These are phyloP conservation scores for Acleris laterana DNA, from an alignment of 2,888 invertebrate species.

Conservation along the genomic window DNA sequence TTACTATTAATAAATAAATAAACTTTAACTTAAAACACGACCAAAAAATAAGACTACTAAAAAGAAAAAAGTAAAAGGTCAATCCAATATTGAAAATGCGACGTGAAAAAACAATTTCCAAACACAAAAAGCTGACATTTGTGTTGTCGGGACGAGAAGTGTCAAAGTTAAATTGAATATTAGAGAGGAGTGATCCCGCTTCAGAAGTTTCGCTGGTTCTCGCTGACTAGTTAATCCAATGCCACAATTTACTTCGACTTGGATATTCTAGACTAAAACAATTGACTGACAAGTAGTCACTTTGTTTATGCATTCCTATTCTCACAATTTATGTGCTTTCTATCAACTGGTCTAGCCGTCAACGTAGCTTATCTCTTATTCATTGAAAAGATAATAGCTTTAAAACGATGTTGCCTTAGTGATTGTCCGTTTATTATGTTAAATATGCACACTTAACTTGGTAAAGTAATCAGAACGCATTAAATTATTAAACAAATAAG, in stretches of 20 bases:
- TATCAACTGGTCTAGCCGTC: background rate
- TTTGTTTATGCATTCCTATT: constrained; percentile 67
- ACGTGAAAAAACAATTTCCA: constrained; percentile 58
- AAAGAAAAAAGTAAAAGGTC: constrained; percentile 1
- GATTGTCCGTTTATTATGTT: too few relatives aligned
- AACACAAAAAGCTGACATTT: constrained; percentile 73
- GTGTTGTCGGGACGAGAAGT: constrained; percentile 76
- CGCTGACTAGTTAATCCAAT: constrained; percentile 81
- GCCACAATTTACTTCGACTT: constrained; percentile 77
- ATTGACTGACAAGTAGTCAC: constrained; percentile 63
- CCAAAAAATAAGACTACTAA: background rate
- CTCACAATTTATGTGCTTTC: background rate
- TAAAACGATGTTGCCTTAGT: too few relatives aligned
- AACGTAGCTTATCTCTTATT: background rate
- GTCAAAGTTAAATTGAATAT: constrained; percentile 85
- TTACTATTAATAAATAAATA: too few relatives aligned
- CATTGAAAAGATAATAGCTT: too few relatives aligned
- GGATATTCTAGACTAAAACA: constrained; percentile 66
- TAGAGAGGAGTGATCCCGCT: constrained; percentile 78
- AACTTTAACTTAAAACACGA: background rate
- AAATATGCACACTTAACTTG: too few relatives aligned
- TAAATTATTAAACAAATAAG: too few relatives aligned
- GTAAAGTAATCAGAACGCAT: too few relatives aligned
- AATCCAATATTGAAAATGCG: constrained; percentile 30
- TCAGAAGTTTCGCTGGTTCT: constrained; percentile 70